Evolutionary conservation across 2,113 vertebrate species (phyloP), one percentile per base, ranked within the genome.

Genomic region (Chrysemys picta): DNA sequence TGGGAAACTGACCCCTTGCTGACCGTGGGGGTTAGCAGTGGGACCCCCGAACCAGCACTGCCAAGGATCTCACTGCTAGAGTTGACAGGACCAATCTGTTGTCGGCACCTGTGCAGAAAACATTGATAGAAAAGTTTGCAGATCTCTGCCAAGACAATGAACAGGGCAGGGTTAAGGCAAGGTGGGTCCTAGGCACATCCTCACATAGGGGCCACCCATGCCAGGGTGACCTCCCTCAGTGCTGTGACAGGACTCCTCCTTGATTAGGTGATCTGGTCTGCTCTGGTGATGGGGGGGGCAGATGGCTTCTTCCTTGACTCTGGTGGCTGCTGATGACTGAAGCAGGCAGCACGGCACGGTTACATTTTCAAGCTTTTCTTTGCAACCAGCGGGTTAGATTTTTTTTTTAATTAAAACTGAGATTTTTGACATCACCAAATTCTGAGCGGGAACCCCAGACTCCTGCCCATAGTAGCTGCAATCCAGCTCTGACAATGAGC

Each of bases 41-140:
- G 14, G 31, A 25, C 38, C 21, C 10, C 38, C 38, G 10, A 21
- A 25, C 72, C 10, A 31, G 47, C n/a, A 2, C 49, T 82, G 78
- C 35, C 0, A 0, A 14, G 16, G 16, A 47, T 49, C 16, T 84
- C 0, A 0, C 45, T 84, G 29, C 45, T 57, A n/a, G 47, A 87
- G 21, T 75, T 38, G 79, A 8, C 17, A 14, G 65, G 56, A 22
- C 10, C 27, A 11, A 29, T 38, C 24, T n/a, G 56, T 12, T 47
- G 8, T 29, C 17, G 29, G 52, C 62, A 45, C 38, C 72, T 76
- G n/a, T 22, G 38, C 6, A 4, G 72, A 76, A 76, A 76, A 45
- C 42, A 45, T 6, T 25, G 22, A 76, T 45, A 45, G 38, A 45
- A 76, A 42, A 76, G 38, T 76, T 45, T 45, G 42, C 72, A 76